These are phyloP conservation scores for Megaleporinus macrocephalus DNA, from an alignment of 2,113 vertebrate genomes.

Conservation along the genomic window DNA sequence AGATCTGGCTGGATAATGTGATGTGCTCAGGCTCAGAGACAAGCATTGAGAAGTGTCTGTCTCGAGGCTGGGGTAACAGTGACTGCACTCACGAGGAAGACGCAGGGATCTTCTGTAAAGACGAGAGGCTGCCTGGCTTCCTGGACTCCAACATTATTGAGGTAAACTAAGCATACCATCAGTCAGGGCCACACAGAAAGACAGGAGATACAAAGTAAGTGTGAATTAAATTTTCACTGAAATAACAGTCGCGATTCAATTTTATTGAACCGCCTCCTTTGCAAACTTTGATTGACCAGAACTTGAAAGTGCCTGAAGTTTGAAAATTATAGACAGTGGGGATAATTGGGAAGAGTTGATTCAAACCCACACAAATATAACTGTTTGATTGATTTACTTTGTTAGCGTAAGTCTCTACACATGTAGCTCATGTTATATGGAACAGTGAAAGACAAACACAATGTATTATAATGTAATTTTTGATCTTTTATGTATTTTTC, in stretches of 20 bases:
- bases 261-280: neutral
- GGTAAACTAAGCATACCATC: constrained; percentile 72
- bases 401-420: neutral
- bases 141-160: constrained; percentile 92
- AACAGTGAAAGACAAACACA: constrained; percentile 12
- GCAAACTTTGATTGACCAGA: neutral
- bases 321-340: neutral
- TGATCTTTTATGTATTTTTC: neutral
- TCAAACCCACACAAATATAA: neutral
- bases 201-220: neutral
- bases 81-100: constrained; percentile 98
- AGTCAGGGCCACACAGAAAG: neutral
- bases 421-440: neutral
- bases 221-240: neutral
- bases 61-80: constrained; percentile 95
- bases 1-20: constrained; percentile 97
- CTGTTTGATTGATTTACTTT: neutral
- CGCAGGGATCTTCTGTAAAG: constrained; percentile 91
- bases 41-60: constrained; percentile 84
- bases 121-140: constrained; percentile 89
- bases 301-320: neutral
- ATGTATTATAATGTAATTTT: constrained; percentile 8
- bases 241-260: neutral
- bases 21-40: constrained; percentile 83
- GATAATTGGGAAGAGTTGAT: neutral